phyloP scores from a whole-genome alignment of 30 jellyfish, hydroid and myxozoan genomes.

The Mastigias papua region DNA sequence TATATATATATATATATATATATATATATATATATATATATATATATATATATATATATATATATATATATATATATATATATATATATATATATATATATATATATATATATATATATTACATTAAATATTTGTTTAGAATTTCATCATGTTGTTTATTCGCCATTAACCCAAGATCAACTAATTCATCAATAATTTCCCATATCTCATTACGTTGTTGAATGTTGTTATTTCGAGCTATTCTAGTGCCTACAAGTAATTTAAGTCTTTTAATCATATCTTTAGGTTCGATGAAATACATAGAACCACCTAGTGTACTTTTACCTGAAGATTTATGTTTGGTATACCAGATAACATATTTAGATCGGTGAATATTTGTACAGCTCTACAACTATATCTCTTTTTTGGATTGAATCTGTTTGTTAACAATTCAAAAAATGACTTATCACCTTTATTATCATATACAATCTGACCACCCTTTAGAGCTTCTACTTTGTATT shows the following conservation, averaged over 20 bases:
- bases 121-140: too few species aligned
- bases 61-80: too few species aligned
- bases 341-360: background rate
- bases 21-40: too few species aligned
- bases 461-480: constrained; percentile 6
- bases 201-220: background rate
- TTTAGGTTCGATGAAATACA: background rate
- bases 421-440: constrained; percentile 31
- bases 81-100: too few species aligned
- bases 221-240: background rate
- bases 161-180: background rate
- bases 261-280: background rate
- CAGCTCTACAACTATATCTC: background rate
- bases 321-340: background rate
- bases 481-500: background rate
- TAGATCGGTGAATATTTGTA: background rate
- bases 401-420: constrained; percentile 48
- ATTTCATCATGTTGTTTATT: background rate
- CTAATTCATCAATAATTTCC: background rate
- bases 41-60: too few species aligned
- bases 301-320: background rate
- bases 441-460: constrained; percentile 41
- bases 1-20: too few species aligned
- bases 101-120: too few species aligned
- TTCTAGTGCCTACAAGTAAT: background rate